These are phyloP conservation scores for Melieria picta DNA, from an alignment of 2,888 invertebrate species.

Conservation along the genomic window DNA sequence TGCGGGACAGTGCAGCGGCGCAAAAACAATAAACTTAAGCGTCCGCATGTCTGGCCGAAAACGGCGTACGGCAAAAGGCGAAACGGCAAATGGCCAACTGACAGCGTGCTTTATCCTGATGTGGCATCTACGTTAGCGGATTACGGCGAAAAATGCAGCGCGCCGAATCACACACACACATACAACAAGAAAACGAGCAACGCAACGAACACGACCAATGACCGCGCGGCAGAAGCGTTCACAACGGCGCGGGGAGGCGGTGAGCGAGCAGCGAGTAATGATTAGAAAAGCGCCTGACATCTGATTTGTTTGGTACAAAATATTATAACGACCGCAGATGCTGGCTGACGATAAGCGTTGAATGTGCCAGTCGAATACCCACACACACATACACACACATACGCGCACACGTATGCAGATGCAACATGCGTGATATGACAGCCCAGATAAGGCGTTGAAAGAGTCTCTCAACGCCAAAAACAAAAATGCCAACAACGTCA, in stretches of 20 bases:
- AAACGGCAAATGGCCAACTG: no score
- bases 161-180: not conserved
- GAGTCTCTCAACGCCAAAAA: not conserved
- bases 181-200: no score
- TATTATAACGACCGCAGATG: slow-evolving; percentile 64
- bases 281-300: slow-evolving; percentile 63
- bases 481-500: not conserved
- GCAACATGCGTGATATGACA: slow-evolving; percentile 28
- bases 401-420: slow-evolving; percentile 21
- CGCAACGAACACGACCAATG: no score
- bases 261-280: slow-evolving; percentile 50
- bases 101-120: slow-evolving; percentile 45
- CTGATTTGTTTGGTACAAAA: slow-evolving; percentile 64
- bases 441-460: slow-evolving; percentile 18
- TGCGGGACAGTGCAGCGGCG: not conserved
- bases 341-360: slow-evolving; percentile 34
- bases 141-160: slow-evolving; percentile 2
- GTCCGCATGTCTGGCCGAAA: slow-evolving; percentile 46
- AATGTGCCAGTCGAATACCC: slow-evolving; percentile 32
- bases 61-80: slow-evolving; percentile 9
- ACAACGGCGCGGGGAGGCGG: slow-evolving; percentile 11
- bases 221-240: not conserved
- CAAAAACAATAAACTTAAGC: slow-evolving; percentile 44
- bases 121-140: slow-evolving; percentile 44
- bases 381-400: slow-evolving; percentile 22